These are phyloP conservation scores for Perithous albicinctus DNA, from an alignment of 2,888 invertebrate genomes.

Conservation along the genomic window DNA sequence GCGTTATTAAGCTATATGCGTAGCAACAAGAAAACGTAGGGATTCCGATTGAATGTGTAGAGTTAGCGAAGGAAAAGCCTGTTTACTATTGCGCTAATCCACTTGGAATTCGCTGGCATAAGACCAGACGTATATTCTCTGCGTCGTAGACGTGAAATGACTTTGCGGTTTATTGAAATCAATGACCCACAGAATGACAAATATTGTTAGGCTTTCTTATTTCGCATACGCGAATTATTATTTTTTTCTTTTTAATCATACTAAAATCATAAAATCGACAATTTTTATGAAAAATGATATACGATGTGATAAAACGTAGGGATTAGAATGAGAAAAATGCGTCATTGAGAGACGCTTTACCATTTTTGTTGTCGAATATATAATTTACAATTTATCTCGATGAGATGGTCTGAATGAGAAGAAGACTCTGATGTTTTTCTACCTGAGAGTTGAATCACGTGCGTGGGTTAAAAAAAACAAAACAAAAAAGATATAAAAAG, in stretches of 20 bases:
- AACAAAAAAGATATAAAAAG: too few species aligned
- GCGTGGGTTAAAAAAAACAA: background rate
- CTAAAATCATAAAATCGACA: background rate
- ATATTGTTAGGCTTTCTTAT: too few species aligned
- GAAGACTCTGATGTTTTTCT: background rate
- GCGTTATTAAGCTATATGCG: background rate
- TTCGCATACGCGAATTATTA: too few species aligned
- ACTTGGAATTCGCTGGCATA: background rate
- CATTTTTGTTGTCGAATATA: conserved; percentile 1
- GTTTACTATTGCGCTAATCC: background rate
- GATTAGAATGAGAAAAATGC: background rate
- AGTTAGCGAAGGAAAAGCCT: background rate
- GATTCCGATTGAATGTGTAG: background rate
- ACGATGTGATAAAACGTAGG: background rate
- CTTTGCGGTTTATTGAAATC: background rate
- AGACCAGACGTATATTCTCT: too few species aligned
- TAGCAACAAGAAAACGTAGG: background rate
- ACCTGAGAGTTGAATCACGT: conserved; percentile 25
- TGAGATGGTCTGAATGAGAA: background rate
- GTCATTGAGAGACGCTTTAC: background rate
- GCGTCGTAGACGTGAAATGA: background rate
- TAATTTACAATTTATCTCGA: background rate
- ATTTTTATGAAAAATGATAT: background rate
- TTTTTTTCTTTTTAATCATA: too few species aligned
- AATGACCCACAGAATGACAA: background rate